Conservation (phyloP, 2,113 vertebrate species). For the Gambusia holbrooki region DNA sequence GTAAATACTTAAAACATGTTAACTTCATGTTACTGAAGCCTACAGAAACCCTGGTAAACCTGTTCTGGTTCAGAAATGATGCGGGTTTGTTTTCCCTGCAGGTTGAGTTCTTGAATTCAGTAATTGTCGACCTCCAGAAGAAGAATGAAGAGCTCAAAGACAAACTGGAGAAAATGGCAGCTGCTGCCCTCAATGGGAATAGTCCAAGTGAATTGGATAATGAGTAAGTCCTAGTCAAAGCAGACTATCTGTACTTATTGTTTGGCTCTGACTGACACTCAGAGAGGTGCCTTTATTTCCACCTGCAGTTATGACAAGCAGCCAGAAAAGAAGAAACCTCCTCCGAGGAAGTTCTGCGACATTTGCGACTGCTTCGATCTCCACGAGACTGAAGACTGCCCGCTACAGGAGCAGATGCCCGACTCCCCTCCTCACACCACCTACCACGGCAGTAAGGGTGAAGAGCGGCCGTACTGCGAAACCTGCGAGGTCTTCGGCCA, state of each 20-base stretch:
- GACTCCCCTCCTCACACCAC: constrained; percentile 92
- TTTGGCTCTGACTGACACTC: not conserved
- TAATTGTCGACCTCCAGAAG: constrained; percentile 94
- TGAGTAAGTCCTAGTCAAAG: constrained; percentile 75
- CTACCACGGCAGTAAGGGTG: constrained; percentile 89
- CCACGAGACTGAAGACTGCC: constrained; percentile 97
- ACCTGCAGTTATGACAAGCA: constrained; percentile 66
- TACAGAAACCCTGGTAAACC: not conserved
- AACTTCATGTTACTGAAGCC: not conserved
- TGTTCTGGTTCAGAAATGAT: not conserved
- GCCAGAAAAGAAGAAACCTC: constrained; percentile 86
- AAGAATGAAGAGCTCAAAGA: constrained; percentile 89
- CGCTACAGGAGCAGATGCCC: constrained; percentile 88
- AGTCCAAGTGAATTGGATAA: constrained; percentile 85
- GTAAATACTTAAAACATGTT: not conserved
- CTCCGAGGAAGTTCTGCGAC: constrained; percentile 95
- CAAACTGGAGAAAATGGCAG: constrained; percentile 92
- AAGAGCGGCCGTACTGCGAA: constrained; percentile 94
- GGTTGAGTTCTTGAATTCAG: constrained; percentile 97
- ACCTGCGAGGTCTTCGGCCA: constrained; percentile 97
- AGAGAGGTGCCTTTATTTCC: not conserved
- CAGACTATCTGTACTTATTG: not conserved
- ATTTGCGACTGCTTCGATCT: constrained; percentile 98
- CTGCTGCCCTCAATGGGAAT: constrained; percentile 93
- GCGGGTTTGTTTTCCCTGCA: constrained; percentile 50